Percentiles rank a stretch among this genome's conserved stretches.
phyloP scores from a whole-genome alignment of 2,888 invertebrate genomes.

The Heterodera filipjevi region DNA sequence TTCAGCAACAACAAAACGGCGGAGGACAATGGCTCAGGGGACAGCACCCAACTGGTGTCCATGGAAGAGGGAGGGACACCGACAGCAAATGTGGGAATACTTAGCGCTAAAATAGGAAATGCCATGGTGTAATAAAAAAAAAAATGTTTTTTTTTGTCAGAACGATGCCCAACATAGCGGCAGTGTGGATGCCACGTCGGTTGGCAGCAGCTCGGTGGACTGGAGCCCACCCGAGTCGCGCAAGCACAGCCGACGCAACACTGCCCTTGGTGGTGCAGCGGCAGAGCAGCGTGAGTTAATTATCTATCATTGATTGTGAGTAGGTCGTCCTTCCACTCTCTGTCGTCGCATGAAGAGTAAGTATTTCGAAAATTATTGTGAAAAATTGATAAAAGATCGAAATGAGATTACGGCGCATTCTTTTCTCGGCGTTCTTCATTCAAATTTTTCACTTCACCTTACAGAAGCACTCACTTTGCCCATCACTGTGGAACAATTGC shows the following conservation, averaged over 20 bases:
- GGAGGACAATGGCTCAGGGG: not conserved
- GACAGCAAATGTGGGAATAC: not conserved
- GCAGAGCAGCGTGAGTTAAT: not conserved
- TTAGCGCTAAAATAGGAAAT: not conserved
- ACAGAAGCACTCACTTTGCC: conserved; percentile 31
- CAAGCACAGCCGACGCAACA: conserved; percentile 51
- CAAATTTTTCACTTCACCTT: no score
- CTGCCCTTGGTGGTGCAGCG: conserved; percentile 45
- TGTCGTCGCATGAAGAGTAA: no score
- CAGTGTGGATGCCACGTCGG: conserved; percentile 16
- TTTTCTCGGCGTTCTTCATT: no score
- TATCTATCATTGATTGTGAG: not conserved
- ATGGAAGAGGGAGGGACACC: not conserved
- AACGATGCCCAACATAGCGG: not conserved
- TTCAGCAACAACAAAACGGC: not conserved
- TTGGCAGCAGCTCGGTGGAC: conserved; percentile 48
- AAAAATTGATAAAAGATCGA: no score
- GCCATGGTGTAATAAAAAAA: no score
- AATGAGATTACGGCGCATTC: no score
- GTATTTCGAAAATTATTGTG: no score
- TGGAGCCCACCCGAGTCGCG: conserved; percentile 56
- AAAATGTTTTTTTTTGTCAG: no score
- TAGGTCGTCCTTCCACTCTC: no score
- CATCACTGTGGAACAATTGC: conserved; percentile 49
- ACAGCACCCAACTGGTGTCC: not conserved